Percentiles rank a stretch among this genome's conserved stretches.
Evolutionary conservation across 2,888 invertebrate species (phyloP).

Genomic region (Mechanitis mazaeus): DNA sequence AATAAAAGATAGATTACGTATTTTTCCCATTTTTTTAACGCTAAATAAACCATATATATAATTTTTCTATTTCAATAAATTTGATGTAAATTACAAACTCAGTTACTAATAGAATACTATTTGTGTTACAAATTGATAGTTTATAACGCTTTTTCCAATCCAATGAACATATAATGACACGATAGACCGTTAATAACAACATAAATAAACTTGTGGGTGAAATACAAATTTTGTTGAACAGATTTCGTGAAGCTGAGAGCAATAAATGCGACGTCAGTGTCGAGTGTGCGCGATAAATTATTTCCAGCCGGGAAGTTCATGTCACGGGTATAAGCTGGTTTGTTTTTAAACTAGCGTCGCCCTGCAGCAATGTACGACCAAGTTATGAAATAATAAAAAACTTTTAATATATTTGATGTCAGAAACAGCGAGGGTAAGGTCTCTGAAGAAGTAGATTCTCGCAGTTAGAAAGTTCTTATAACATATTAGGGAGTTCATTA

Average conservation of each 20-base stretch:
- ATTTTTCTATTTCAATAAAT: neutral
- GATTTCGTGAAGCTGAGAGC: conserved; percentile 14
- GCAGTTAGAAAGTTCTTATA: no score
- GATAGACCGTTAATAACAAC: conserved; percentile 5
- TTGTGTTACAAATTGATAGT: conserved; percentile 5
- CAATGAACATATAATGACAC: conserved; percentile 1
- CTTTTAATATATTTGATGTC: neutral
- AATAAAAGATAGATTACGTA: no score
- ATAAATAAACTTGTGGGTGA: conserved; percentile 9
- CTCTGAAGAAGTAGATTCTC: no score
- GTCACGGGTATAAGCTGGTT: conserved; percentile 30
- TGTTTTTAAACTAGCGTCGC: conserved; percentile 19
- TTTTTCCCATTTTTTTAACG: no score
- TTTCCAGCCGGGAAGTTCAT: conserved; percentile 40
- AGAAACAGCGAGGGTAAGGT: neutral
- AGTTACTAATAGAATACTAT: neutral
- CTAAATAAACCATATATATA: neutral
- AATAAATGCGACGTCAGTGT: conserved; percentile 21
- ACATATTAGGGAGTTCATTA: no score
- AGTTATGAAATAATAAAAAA: neutral
- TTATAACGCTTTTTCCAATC: conserved; percentile 1
- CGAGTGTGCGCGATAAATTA: conserved; percentile 45
- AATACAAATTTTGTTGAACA: conserved; percentile 15
- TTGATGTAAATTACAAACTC: neutral
- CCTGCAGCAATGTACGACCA: neutral